Base-by-base conservation (phyloP, 2,797 vertebrate species). In the Aphelocoma californica region DNA sequence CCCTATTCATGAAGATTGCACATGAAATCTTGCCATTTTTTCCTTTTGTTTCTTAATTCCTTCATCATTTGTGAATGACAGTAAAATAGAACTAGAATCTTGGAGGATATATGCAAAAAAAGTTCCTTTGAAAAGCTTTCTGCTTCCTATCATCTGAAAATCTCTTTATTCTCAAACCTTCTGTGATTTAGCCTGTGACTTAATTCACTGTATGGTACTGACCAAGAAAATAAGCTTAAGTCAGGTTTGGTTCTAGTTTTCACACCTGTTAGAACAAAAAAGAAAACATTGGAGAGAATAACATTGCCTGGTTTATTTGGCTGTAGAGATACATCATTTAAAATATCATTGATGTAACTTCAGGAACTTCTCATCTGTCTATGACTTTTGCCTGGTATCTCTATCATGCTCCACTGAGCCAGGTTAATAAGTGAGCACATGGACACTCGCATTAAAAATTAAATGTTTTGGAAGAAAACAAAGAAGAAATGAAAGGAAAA, bases 41-140 rank as follows among this genome's bases (percentile, higher is more conserved):
- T 56, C 44, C 73, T 95, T 95, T 92, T 86, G 29, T 89, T 85
- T 87, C 28, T 67, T 58, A 77, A 77, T 82, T 93, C 47, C 38
- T 34, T 88, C 48, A 71, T 77, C 8, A 45, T 84, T 85, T 73
- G 19, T 61, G 71, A 93, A 73, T 40, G 29, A 57, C 18, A 82
- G n/a, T 56, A 77, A 87, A 92, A 80, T 13, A 89, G n/a, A 92
- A 64, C 18, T 81, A 79, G 51, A 83, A 88, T 50, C 11, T 86
- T 34, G 0, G 7, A 90, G 72, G 38, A 47, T 4, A 2, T 40
- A 50, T 16, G 54, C 20, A 77, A 48, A 56, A 51, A 71, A 81
- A 64, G 15, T 28, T 51, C 32, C 26, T 82, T 85, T 91, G 60
- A 87, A 89, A 81, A 58, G 57, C 34, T 58, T 58, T 36, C 75